phyloP scores from a whole-genome alignment of 2,888 invertebrate species.

The Drosophila mayaguana region DNA sequence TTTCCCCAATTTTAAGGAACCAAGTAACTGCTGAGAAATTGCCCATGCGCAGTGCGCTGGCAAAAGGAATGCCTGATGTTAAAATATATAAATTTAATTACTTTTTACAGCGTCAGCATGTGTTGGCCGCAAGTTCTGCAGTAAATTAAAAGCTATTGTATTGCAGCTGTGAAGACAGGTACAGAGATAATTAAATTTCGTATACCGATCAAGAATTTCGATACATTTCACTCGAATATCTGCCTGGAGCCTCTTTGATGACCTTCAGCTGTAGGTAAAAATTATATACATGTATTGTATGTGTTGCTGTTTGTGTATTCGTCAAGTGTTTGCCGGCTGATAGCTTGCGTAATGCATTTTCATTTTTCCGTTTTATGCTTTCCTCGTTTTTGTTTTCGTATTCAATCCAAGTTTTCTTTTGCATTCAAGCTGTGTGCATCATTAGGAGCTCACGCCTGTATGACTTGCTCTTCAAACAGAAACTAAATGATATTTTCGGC shows the following conservation, averaged over 20 bases:
- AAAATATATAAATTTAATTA: slow-evolving; percentile 48
- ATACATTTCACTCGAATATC: background rate
- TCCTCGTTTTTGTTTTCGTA: background rate
- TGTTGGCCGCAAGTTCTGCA: background rate
- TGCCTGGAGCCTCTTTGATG: background rate
- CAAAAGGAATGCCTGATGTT: slow-evolving; percentile 24
- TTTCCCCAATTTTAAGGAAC: slow-evolving; percentile 40
- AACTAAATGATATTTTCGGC: slow-evolving; percentile 60
- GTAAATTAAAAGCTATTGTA: background rate
- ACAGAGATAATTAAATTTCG: slow-evolving; percentile 3
- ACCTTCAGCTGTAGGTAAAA: slow-evolving; percentile 25
- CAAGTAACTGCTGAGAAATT: slow-evolving; percentile 37
- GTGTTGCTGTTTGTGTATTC: background rate
- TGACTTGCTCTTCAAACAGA: slow-evolving; percentile 57
- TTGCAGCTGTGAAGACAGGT: background rate
- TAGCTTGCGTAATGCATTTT: slow-evolving; percentile 24
- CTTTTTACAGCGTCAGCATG: slow-evolving; percentile 12
- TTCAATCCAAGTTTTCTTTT: slow-evolving; percentile 3
- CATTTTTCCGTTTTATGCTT: slow-evolving; percentile 6
- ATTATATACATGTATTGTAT: background rate
- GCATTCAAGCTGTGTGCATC: slow-evolving; percentile 31
- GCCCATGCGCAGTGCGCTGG: background rate
- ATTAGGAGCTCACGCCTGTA: slow-evolving; percentile 50
- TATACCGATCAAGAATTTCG: background rate
- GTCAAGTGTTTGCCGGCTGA: slow-evolving; percentile 33